Conservation (phyloP, 1,140 invertebrate genomes). For the Drosophila kikkawai region DNA sequence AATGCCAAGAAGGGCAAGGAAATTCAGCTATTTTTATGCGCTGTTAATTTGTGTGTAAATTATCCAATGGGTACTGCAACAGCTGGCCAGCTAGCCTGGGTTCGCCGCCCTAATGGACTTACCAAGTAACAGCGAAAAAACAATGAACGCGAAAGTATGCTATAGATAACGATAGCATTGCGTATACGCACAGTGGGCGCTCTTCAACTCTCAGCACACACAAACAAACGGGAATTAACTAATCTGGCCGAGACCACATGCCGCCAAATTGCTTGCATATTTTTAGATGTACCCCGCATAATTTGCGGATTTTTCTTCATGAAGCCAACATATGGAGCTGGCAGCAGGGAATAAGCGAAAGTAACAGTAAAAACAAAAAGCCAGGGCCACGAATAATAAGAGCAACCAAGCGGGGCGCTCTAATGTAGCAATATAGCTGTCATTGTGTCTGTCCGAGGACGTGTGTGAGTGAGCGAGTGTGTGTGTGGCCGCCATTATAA, state of each 20-base stretch:
- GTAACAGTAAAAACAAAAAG: conserved; percentile 33
- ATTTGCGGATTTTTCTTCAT: conserved; percentile 77
- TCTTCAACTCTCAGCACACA: conserved; percentile 20
- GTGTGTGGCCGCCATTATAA: conserved; percentile 65
- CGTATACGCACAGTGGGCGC: conserved; percentile 60
- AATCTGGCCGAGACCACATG: conserved; percentile 66
- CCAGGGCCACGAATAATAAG: conserved; percentile 52
- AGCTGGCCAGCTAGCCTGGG: conserved; percentile 46
- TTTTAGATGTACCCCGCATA: conserved; percentile 60
- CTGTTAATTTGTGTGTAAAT: conserved; percentile 75
- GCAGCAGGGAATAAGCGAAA: conserved; percentile 21
- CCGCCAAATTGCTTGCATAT: conserved; percentile 65
- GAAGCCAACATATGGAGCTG: conserved; percentile 64
- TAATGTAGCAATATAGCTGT: conserved; percentile 56
- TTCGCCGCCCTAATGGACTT: conserved; percentile 49
- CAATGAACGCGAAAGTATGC: conserved; percentile 9
- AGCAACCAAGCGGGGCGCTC: conserved; percentile 49
- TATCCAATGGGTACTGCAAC: conserved; percentile 65
- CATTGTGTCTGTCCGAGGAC: conserved; percentile 43
- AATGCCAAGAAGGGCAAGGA: conserved; percentile 19
- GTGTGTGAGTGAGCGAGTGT: conserved; percentile 17
- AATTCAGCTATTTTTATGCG: conserved; percentile 65
- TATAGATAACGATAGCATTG: conserved; percentile 55
- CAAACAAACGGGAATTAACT: conserved; percentile 46
- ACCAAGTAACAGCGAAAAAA: conserved; percentile 25